Conservation (phyloP, 2,888 invertebrate species). For the Argyra leucocephala region DNA sequence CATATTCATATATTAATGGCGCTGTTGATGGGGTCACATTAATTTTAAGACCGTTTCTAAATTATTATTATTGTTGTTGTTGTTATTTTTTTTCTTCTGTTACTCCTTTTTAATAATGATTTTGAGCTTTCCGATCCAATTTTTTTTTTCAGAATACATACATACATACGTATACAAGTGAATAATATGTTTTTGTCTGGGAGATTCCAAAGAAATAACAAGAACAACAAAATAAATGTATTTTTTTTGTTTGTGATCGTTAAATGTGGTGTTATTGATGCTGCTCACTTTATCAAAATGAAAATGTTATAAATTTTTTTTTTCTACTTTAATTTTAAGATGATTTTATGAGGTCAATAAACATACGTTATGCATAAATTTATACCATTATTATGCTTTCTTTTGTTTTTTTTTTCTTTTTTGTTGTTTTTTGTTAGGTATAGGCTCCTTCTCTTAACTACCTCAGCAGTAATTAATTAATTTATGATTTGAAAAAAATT, state of each 20-base stretch:
- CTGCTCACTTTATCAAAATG: not conserved
- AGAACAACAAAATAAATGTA: no score
- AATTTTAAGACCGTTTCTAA: constrained; percentile 6
- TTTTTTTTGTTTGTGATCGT: no score
- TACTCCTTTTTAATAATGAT: not conserved
- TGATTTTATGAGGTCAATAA: constrained; percentile 4
- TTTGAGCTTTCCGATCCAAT: no score
- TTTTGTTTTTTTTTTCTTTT: no score
- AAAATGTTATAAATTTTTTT: not conserved
- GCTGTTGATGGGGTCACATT: not conserved
- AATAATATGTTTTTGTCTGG: not conserved
- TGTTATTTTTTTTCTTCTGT: not conserved
- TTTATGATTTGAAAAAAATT: not conserved
- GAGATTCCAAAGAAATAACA: not conserved
- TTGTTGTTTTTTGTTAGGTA: not conserved
- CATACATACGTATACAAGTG: not conserved
- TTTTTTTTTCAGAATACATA: no score
- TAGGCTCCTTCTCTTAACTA: not conserved
- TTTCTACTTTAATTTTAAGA: no score
- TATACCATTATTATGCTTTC: not conserved
- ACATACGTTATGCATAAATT: not conserved
- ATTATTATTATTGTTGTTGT: not conserved
- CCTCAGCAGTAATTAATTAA: not conserved
- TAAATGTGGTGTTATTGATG: no score
- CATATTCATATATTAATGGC: not conserved